Conservation (phyloP, 2,888 invertebrate species). For the Rutpela maculata region DNA sequence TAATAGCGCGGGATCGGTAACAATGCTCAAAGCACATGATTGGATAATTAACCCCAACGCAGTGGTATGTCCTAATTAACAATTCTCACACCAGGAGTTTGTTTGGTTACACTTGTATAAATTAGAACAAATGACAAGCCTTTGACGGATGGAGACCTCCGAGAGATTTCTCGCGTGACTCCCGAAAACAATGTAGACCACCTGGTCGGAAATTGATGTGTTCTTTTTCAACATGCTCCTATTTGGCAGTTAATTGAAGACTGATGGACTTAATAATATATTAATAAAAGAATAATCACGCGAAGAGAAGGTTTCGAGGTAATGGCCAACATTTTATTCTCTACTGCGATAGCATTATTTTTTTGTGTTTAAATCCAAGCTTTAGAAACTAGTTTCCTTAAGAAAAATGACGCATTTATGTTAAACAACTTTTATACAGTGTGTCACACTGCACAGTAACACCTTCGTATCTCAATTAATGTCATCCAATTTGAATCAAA, state of each 20-base stretch:
- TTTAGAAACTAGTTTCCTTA: no score
- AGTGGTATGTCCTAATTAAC: constrained; percentile 22
- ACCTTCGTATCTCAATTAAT: no score
- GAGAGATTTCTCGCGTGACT: constrained; percentile 47
- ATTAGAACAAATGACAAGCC: constrained; percentile 42
- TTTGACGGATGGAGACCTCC: constrained; percentile 47
- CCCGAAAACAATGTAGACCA: constrained; percentile 44
- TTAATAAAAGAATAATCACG: constrained; percentile 23
- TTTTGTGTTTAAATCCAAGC: background rate
- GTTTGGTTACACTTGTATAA: constrained; percentile 13
- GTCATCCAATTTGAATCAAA: no score
- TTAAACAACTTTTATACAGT: no score
- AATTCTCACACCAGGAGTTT: constrained; percentile 27
- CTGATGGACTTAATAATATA: constrained; percentile 15
- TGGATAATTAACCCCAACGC: constrained; percentile 17
- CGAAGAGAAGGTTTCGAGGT: background rate
- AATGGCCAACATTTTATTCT: background rate
- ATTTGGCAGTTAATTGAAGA: constrained; percentile 13
- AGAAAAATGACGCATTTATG: no score
- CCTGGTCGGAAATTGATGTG: constrained; percentile 41
- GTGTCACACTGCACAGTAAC: no score
- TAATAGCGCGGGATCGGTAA: constrained; percentile 8
- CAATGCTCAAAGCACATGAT: constrained; percentile 6
- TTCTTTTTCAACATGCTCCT: constrained; percentile 35
- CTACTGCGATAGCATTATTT: background rate